These are phyloP conservation scores for Microchrysa polita DNA, from an alignment of 2,888 invertebrate species.

Conservation along the genomic window DNA sequence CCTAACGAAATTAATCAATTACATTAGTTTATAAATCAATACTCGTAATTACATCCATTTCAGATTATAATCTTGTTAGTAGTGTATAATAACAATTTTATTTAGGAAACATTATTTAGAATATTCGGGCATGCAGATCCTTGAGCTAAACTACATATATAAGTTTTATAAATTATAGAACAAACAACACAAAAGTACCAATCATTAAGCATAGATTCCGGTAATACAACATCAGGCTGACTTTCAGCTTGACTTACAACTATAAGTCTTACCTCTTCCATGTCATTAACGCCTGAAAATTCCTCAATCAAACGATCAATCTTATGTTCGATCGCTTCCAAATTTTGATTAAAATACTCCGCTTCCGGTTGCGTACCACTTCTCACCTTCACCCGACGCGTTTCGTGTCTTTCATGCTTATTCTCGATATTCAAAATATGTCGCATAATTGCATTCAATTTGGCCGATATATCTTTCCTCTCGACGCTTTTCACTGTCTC, in stretches of 20 bases:
- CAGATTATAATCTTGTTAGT: too few species aligned
- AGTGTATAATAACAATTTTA: too few species aligned
- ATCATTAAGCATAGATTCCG: too few species aligned
- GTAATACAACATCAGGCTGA: too few species aligned
- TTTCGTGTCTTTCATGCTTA: slow-evolving; percentile 41
- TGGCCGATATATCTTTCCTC: slow-evolving; percentile 53
- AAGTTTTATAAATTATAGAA: too few species aligned
- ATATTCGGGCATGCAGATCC: too few species aligned
- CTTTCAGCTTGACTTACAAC: too few species aligned
- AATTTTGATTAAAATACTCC: slow-evolving; percentile 13
- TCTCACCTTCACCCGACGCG: neutral
- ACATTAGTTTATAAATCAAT: too few species aligned
- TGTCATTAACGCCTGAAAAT: neutral
- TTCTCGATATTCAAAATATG: slow-evolving; percentile 55
- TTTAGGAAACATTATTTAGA: too few species aligned
- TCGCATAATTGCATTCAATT: slow-evolving; percentile 55
- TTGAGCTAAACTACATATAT: too few species aligned
- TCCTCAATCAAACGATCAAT: slow-evolving; percentile 18
- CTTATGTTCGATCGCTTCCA: slow-evolving; percentile 26
- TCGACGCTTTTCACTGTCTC: slow-evolving; percentile 47
- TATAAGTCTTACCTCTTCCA: slow-evolving; percentile 37
- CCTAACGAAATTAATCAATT: slow-evolving; percentile 2
- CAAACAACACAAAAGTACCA: too few species aligned
- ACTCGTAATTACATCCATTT: too few species aligned
- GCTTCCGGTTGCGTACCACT: neutral